Conservation (phyloP, 2,113 vertebrate genomes). For the Hiodon tergisus region DNA sequence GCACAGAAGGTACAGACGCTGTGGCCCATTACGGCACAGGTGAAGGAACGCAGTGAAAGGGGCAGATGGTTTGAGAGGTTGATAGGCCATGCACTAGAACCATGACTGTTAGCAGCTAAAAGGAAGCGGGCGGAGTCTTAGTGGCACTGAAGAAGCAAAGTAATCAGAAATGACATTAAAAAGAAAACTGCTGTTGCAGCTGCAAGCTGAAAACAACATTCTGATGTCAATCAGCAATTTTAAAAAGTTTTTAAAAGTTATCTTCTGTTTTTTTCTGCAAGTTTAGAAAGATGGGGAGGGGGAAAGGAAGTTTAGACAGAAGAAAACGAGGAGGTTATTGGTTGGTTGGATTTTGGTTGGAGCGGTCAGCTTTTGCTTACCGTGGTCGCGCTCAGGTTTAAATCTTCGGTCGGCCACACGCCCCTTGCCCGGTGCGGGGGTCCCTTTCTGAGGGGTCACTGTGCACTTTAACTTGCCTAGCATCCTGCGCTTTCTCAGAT, state of each 20-base stretch:
- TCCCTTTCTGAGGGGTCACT: constrained; percentile 86
- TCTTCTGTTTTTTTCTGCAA: constrained; percentile 43
- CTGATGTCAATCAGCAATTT: no score
- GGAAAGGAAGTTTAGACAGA: constrained; percentile 66
- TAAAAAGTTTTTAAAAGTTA: constrained; percentile 24
- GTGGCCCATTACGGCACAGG: no score
- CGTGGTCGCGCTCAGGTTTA: constrained; percentile 93
- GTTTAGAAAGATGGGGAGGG: constrained; percentile 63
- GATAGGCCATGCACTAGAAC: no score
- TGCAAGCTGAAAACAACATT: no score
- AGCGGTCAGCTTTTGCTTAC: constrained; percentile 88
- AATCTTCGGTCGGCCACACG: constrained; percentile 91
- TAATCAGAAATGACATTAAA: no score
- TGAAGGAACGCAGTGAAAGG: no score
- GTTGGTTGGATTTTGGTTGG: constrained; percentile 70
- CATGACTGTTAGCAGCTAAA: no score
- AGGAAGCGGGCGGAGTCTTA: no score
- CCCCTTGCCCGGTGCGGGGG: constrained; percentile 90
- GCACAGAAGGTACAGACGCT: no score
- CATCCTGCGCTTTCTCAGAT: constrained; percentile 89
- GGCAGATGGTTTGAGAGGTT: no score
- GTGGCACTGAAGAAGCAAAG: no score
- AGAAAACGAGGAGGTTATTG: constrained; percentile 58
- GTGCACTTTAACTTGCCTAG: constrained; percentile 97
- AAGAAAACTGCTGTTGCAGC: no score